Evolutionary conservation across 2,113 vertebrate genomes (phyloP), one percentile per base, ranked within the genome.

Genomic region (Phoenicopterus ruber): DNA sequence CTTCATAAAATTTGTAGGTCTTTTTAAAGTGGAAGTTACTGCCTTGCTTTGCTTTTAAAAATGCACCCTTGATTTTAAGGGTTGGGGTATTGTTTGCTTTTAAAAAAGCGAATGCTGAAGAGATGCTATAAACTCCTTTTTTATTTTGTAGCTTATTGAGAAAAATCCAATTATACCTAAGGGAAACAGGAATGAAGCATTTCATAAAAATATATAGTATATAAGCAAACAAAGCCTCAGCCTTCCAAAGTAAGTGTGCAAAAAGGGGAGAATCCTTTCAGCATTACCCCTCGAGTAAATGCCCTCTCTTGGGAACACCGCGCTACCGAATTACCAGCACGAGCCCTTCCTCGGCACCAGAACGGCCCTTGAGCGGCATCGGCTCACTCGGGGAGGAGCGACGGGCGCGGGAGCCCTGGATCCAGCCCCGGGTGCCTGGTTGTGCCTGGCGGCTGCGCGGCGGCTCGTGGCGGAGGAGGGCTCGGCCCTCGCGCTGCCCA

Each of bases 11-110:
- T 82, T 89, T 87, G 78, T 18, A 67, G 58, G 66, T 62, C 81
- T 91, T 82, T 94, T 96, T 54, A 91, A 93, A 96, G 62, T 9
- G 69, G 66, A 59, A 96, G 62, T 93, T 96, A 94, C 84, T 87
- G 90, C 78, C 78, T 82, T 61, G 62, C 31, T 47, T 82, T 69
- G 84, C 84, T 82, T 83, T 90, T 82, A 49, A 91, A 94, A 96
- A 82, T 69, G 78, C 46, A 80, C 54, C 25, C 82, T 82, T 52
- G 90, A 24, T 90, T 91, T 93, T 80, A 90, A 91, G 58, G 3
- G 2, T 59, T 82, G 42, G 71, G 55, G 38, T 90, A 59, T 54
- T 70, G 80, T 80, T 96, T 81, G 80, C 67, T 92, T 81, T 94
- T 90, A 79, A 93, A 65, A 47, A 46, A 82, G 69, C n/a, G 49